These are phyloP conservation scores for Takifugu rubripes DNA, from an alignment of 2,797 vertebrate genomes.

Conservation along the genomic window DNA sequence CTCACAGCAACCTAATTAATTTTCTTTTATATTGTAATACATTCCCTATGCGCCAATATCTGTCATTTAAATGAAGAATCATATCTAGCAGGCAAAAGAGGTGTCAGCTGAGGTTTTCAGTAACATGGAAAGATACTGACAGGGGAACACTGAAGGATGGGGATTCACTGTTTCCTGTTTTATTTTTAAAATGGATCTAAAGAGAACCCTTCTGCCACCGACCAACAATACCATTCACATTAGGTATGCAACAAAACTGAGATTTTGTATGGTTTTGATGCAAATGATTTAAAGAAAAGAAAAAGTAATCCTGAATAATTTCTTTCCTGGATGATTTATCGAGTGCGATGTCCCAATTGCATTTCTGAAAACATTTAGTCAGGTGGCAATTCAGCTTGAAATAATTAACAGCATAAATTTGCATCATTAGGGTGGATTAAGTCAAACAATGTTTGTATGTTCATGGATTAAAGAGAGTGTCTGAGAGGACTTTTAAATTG, in stretches of 20 bases:
- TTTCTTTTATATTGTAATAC: not conserved
- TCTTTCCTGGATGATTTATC: constrained; percentile 45
- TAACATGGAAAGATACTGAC: constrained; percentile 41
- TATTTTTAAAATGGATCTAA: constrained; percentile 62
- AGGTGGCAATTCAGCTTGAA: constrained; percentile 55
- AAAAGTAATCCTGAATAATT: constrained; percentile 56
- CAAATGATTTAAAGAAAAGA: constrained; percentile 46
- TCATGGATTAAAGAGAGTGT: constrained; percentile 44
- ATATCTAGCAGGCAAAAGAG: constrained; percentile 36
- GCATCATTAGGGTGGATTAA: constrained; percentile 71
- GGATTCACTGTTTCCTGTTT: constrained; percentile 41
- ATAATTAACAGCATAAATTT: constrained; percentile 76
- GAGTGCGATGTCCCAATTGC: constrained; percentile 61
- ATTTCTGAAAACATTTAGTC: constrained; percentile 58
- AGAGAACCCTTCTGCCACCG: constrained; percentile 38
- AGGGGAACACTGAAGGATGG: constrained; percentile 35
- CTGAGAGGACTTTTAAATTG: constrained; percentile 14
- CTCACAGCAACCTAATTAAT: not conserved
- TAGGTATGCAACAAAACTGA: constrained; percentile 40
- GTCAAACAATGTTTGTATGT: constrained; percentile 66
- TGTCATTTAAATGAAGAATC: constrained; percentile 29
- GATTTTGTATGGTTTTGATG: constrained; percentile 43
- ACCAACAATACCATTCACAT: constrained; percentile 43
- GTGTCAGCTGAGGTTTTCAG: constrained; percentile 53
- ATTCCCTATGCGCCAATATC: constrained; percentile 10